Evolutionary conservation across 2,113 vertebrate species (phyloP).

Genomic region (Sinocyclocheilus maitianheensis): DNA sequence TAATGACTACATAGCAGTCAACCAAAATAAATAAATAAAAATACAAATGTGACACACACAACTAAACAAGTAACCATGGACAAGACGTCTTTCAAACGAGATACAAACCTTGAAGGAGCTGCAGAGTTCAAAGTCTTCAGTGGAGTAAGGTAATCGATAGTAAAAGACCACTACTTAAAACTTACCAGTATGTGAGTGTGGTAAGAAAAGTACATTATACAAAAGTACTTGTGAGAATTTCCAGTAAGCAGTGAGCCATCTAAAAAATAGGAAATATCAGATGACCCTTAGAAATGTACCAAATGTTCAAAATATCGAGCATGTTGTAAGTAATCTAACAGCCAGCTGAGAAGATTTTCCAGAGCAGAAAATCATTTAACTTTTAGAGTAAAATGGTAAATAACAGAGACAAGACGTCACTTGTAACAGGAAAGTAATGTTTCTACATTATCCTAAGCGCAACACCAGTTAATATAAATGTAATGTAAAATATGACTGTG

Average conservation of each 20-base stretch:
- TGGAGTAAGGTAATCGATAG: not conserved
- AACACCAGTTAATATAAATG: not conserved
- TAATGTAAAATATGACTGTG: not conserved
- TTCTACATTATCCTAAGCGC: not conserved
- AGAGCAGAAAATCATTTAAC: not conserved
- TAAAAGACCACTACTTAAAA: not conserved
- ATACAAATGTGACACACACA: not conserved
- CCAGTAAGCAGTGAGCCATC: not conserved
- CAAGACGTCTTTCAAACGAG: not conserved
- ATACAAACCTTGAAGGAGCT: not conserved
- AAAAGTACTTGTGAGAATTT: not conserved
- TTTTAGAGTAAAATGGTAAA: not conserved
- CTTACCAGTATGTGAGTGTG: not conserved
- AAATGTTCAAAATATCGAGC: not conserved
- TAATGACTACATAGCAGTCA: not conserved
- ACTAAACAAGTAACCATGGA: not conserved
- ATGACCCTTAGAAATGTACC: not conserved
- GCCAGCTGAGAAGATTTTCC: not conserved
- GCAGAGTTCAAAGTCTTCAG: not conserved
- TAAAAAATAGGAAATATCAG: not conserved
- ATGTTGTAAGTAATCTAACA: not conserved
- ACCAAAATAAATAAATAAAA: not conserved
- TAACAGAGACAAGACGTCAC: not conserved
- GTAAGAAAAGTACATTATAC: not conserved
- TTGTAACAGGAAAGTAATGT: not conserved